Evolutionary conservation across 2,888 invertebrate genomes (phyloP), one percentile per base, ranked within the genome.

Genomic region (Tolmerus cingulatus): DNA sequence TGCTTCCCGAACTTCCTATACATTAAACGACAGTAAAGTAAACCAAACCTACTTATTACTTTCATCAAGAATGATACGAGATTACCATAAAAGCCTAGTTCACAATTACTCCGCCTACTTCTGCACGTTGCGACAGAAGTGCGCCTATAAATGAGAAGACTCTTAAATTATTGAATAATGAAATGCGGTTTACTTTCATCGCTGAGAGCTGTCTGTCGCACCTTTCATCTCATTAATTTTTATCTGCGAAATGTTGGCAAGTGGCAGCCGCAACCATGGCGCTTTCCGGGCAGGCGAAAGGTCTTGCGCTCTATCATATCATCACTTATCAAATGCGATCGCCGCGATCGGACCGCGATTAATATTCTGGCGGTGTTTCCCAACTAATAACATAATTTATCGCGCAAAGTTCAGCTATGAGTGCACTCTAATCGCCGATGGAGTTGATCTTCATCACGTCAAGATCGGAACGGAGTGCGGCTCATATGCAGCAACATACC

Each of bases 351-450:
- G 12, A n/a, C 46, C 46, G 27, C 74, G 85, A 74, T 74, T 46
- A 74, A 74, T 85, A 74, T 85, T 85, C 85, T 40, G 74, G 46
- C 74, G 74, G 85, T 85, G 74, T 74, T 85, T 74, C 74, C 74
- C 51, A 85, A 85, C 85, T 85, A 85, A 85, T 85, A 85, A 85
- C 85, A 85, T 85, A 74, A 85, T 85, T 85, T 85, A 85, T 85
- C 85, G 74, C 85, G 85, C 74, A 85, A 43, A 85, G 85, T 85
- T 85, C 74, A 85, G 30, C 85, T 85, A 74, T 74, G 85, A 85
- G 85, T 85, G 85, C 85, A 85, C 85, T 74, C 74, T 74, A 85
- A 74, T 74, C 46, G 37, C 74, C 43, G 74, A 85, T 74, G 74
- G 27, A 85, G 74, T 85, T 85, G 85, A 85, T 85, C 85, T 74